Evolutionary conservation across 2,888 invertebrate species (phyloP).

Genomic region (Watsonalla binaria): DNA sequence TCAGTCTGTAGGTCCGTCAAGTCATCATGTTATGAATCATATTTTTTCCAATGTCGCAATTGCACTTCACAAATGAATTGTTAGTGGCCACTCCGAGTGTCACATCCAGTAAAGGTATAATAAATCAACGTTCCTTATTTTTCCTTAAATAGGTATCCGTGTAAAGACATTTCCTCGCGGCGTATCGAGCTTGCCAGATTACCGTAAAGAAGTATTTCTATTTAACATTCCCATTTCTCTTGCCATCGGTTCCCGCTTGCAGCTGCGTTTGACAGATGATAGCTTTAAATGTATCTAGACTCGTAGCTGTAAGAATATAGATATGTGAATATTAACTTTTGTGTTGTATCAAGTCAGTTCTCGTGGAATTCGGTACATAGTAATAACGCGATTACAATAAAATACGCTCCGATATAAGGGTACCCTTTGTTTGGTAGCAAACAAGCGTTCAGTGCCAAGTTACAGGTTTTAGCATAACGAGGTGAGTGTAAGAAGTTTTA

Average conservation of each 20-base stretch:
- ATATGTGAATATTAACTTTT: background rate
- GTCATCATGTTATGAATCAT: no score
- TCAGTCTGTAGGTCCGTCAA: no score
- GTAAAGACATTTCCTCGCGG: conserved; percentile 46
- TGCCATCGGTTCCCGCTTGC: conserved; percentile 22
- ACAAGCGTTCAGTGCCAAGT: no score
- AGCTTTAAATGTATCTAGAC: conserved; percentile 20
- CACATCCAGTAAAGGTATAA: conserved; percentile 14
- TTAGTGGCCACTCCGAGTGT: no score
- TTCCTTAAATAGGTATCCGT: conserved; percentile 40
- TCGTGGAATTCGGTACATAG: no score
- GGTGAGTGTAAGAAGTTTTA: no score
- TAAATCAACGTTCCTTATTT: conserved; percentile 20
- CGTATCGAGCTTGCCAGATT: conserved; percentile 48
- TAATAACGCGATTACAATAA: no score
- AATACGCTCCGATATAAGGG: no score
- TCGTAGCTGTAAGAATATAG: background rate
- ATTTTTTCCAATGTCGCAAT: no score
- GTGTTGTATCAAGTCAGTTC: background rate
- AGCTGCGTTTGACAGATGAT: conserved; percentile 55
- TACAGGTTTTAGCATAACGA: no score
- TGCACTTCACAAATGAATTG: no score
- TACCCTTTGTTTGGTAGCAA: no score
- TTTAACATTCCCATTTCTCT: conserved; percentile 53
- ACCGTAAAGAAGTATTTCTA: conserved; percentile 62